These are phyloP conservation scores for Stenotaenia linearis DNA, from an alignment of 2,888 invertebrate species.

Conservation along the genomic window DNA sequence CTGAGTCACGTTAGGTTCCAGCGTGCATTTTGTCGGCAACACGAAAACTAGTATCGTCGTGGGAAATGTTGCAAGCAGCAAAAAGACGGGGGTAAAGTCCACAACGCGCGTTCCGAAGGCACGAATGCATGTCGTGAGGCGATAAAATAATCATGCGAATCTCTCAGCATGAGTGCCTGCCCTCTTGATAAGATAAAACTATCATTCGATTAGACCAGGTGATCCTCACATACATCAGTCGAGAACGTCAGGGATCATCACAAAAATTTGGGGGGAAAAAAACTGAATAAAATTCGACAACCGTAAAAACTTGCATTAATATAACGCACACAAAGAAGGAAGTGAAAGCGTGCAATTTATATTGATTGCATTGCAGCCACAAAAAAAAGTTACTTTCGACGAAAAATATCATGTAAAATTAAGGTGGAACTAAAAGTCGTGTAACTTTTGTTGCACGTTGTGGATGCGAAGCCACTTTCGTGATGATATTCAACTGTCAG, in stretches of 20 bases:
- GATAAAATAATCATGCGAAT: conserved; percentile 23
- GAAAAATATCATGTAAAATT: background rate
- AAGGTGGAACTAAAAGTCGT: background rate
- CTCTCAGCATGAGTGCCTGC: conserved; percentile 12
- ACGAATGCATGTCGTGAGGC: conserved; percentile 12
- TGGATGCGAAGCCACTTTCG: background rate
- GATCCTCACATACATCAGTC: background rate
- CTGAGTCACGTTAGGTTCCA: background rate
- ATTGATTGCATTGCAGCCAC: too few species aligned
- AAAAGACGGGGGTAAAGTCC: background rate
- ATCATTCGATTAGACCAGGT: conserved; percentile 26
- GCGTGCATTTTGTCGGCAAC: background rate
- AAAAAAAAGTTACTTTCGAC: too few species aligned
- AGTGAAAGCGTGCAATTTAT: background rate
- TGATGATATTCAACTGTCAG: conserved; percentile 26
- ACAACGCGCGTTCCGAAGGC: background rate
- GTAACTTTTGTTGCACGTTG: background rate
- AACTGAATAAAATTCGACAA: background rate
- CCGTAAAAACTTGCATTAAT: background rate
- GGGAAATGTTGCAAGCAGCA: background rate
- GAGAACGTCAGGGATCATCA: background rate
- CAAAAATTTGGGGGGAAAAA: background rate
- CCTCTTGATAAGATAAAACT: background rate
- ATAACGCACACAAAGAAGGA: background rate
- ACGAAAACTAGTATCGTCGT: background rate